Evolutionary conservation across 2,113 vertebrate species (phyloP), one percentile per base, ranked within the genome.

Genomic region (Vireo altiloquus): DNA sequence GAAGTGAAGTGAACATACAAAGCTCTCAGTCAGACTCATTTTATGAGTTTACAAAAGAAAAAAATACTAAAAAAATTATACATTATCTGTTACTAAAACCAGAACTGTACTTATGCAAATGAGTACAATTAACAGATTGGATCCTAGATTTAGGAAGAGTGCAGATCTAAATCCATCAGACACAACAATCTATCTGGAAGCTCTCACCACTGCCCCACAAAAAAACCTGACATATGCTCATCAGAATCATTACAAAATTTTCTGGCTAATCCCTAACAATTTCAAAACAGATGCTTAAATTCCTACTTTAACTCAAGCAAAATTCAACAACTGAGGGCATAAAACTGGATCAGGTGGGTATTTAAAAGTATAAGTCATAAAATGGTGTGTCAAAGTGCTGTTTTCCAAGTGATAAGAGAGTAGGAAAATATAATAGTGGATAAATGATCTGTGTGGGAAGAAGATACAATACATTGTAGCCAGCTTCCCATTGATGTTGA

Each of bases 221-320:
- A 92, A 92, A 82, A 79, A 3, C 10, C 40, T 60, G 90, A 95
- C 94, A 94, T 94, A 83, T 77, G 92, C 82, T 91, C 71, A 40
- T 88, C 64, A 72, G 50, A 91, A 83, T 60, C 13, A 2, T 68
- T 88, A 52, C 77, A 82, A 90, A 89, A 65, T 80, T 82, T 93
- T 68, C 86, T 90, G 86, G 79, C 60, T 83, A 81, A 78, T 64
- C 47, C 27, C 64, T 87, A 49, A 65, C 31, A 80, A 92, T 89
- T 86, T 93, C 82, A 61, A 91, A 96, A 81, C 89, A 91, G 87
- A 92, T 89, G 74, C 74, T 82, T 33, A 79, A 93, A 69, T 80
- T 53, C 65, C 83, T 63, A 27, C 47, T 89, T 90, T 40, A 64
- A 78, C 44, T 87, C 57, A 44, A 27, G 47, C 63, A 80, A 89